phyloP scores from a whole-genome alignment of 2,113 vertebrate genomes.

The Orycteropus afer region DNA sequence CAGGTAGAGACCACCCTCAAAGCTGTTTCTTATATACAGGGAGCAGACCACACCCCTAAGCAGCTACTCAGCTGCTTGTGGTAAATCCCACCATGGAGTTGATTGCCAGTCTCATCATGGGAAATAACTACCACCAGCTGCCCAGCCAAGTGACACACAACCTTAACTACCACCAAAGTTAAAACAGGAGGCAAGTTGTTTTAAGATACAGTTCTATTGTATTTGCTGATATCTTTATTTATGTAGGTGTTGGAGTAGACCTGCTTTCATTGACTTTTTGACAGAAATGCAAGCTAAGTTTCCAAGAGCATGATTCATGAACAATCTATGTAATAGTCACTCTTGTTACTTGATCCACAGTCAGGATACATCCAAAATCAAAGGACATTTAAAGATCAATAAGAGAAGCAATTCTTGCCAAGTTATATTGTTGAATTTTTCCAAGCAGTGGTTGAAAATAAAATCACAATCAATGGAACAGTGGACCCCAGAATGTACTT shows the following conservation, averaged over 20 bases:
- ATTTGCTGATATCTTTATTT: background rate
- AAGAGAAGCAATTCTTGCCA: background rate
- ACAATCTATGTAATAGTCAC: background rate
- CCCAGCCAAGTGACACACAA: no score
- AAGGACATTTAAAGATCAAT: constrained; percentile 42
- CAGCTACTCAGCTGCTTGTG: no score
- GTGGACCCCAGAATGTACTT: background rate
- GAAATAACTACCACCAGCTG: no score
- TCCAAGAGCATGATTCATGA: background rate
- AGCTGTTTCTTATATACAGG: no score
- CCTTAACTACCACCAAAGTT: no score
- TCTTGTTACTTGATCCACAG: background rate
- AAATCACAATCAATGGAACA: background rate
- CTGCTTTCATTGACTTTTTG: background rate
- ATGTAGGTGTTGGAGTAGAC: background rate
- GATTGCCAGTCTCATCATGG: no score
- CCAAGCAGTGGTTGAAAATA: background rate
- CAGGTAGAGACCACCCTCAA: no score
- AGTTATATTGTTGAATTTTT: constrained; percentile 32
- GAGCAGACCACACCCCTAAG: no score
- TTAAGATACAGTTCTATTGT: background rate
- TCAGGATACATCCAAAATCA: background rate
- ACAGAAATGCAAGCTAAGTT: background rate
- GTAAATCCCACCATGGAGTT: no score
- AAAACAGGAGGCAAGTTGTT: background rate